phyloP scores from a whole-genome alignment of 2,797 vertebrate species.

The Cuniculus paca region DNA sequence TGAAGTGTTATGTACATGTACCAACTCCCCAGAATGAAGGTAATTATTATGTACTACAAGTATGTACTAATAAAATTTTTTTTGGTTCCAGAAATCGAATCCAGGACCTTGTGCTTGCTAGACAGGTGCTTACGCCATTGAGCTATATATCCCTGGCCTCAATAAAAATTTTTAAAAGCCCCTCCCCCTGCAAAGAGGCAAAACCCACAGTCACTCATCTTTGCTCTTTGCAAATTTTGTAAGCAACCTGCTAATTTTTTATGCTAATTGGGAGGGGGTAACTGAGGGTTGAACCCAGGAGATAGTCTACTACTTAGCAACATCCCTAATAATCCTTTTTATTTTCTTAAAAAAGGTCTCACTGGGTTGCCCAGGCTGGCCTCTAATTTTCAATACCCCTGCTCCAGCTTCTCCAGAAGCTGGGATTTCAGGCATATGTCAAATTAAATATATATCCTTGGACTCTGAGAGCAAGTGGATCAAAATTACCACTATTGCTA shows the following conservation, averaged over 20 bases:
- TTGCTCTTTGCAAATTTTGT: conserved; percentile 28
- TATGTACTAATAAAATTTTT: background rate
- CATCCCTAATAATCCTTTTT: background rate
- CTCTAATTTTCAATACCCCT: background rate
- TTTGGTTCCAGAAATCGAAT: too few species aligned
- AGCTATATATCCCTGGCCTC: too few species aligned
- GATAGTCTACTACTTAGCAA: background rate
- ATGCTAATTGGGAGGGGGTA: background rate
- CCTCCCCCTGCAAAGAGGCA: background rate
- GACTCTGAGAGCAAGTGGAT: background rate
- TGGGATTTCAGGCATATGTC: background rate
- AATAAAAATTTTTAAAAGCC: background rate
- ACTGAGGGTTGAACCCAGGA: background rate
- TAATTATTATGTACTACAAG: background rate
- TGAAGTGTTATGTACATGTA: background rate
- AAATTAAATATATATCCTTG: background rate
- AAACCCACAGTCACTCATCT: background rate
- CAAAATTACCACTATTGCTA: conserved; percentile 28
- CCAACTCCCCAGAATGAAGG: background rate
- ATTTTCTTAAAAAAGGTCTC: background rate
- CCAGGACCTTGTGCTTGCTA: too few species aligned
- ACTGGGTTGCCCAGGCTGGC: background rate
- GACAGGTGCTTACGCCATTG: too few species aligned
- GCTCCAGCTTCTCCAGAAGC: background rate
- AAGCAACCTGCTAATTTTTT: background rate